Evolutionary conservation across 2,113 vertebrate genomes (phyloP), one percentile per base, ranked within the genome.

Genomic region (Gadus chalcogrammus): DNA sequence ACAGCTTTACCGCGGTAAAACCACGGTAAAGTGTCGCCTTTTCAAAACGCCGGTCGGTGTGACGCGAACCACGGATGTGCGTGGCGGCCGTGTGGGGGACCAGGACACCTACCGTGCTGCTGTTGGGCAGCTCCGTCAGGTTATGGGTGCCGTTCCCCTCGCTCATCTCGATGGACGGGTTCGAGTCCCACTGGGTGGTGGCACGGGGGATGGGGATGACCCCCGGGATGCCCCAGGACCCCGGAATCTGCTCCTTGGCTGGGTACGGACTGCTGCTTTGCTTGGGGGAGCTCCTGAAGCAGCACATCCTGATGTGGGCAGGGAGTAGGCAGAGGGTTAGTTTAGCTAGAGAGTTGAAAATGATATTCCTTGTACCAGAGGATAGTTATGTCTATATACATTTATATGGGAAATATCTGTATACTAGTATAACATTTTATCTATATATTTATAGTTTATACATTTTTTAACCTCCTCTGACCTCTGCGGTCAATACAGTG

Each of bases 141-240:
- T 1, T 1, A 4, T 42, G 15, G 6, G 71, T 71, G 64, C 69
- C 75, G 67, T 70, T 71, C 15, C 67, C 87, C 63, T 89, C 84
- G 15, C 74, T 73, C 92, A 91, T 84, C 78, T 91, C 92, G 1
- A 91, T 87, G 58, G 80, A 13, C 1, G 70, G 7, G 5, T 68
- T 15, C 1, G 68, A 1, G 0, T 81, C 70, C 70, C 70, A 75
- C 31, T 81, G 78, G 4, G 79, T 63, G 73, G 12, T 70, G 42
- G 90, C 91, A 0, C 92, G 88, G 0, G 92, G 92, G 70, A 93
- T 89, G 31, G 82, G 78, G 16, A 64, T 68, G 69, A 91, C 12
- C 20, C 72, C 74, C 1, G 74, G 55, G 0, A 58, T 15, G 9
- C 86, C 73, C 90, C 90, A 93, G 0, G 83, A 42, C 58, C 80